Base-by-base conservation (phyloP, 2,888 invertebrate species). In the Xestia c-nigrum region DNA sequence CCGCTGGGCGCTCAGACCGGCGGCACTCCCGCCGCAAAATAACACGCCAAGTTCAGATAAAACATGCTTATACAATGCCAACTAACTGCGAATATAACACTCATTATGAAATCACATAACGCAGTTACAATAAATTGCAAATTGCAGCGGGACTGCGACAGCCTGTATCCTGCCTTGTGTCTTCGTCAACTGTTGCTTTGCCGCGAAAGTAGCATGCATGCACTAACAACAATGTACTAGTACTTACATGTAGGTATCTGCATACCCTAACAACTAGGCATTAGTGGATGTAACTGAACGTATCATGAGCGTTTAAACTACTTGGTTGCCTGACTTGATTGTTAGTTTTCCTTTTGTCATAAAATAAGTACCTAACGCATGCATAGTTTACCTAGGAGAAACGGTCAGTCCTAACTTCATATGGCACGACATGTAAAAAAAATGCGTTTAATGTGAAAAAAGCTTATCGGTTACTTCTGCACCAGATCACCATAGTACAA, bases 41-140 rank as follows among this genome's bases (percentile, higher is more conserved):
- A 91, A 91, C 91, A 89, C 89, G 83, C 84, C 74, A 71, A 85
- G 85, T 85, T 78, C 86, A 84, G 91, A 94, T 93, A 94, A 93
- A 92, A 92, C 92, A 91, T 88, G 89, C 91, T 90, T 93, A 91
- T 88, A 89, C 85, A 88, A 85, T 82, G 76, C 79, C 52, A 80
- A 59, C 81, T 79, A 79, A 83, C 72, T 74, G 67, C 75, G 74
- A 79, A 81, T 74, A 75, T 80, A 83, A 64, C 81, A 72, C 72
- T 80, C 52, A 69, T 84, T 77, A 84, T 73, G 38, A 72, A 83
- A 77, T 73, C 65, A 77, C 63, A 78, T 69, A 76, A 73, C 61
- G 65, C 55, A 59, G 19, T 61, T 63, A 78, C 55, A 68, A 76
- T 57, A 71, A 38, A 72, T 61, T 74, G 63, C 70, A 81, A 64